These are phyloP conservation scores for Scortum barcoo DNA, from an alignment of 2,113 vertebrate genomes.

Conservation along the genomic window DNA sequence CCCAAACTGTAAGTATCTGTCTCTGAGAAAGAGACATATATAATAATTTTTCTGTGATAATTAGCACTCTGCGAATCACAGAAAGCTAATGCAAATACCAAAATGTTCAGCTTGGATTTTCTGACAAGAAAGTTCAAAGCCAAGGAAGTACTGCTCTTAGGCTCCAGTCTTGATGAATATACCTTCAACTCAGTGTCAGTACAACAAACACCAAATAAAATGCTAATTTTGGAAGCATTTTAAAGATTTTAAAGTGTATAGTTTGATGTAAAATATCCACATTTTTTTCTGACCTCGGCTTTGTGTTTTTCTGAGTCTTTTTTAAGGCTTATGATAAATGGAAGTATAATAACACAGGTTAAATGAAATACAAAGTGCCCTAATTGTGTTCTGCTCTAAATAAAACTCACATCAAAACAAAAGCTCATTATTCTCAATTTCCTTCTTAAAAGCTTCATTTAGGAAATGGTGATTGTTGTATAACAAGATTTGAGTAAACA, in stretches of 20 bases:
- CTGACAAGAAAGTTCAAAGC: constrained; percentile 38
- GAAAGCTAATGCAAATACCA: constrained; percentile 7
- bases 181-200: constrained; percentile 13
- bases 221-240: background rate
- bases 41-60: constrained; percentile 31
- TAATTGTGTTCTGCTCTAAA: background rate
- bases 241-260: constrained; percentile 1
- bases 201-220: constrained; percentile 12
- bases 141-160: constrained; percentile 5
- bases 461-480: background rate
- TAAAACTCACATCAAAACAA: background rate
- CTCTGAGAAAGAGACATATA: constrained; percentile 17
- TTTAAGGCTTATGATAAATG: constrained; percentile 6
- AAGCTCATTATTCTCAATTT: background rate
- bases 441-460: background rate
- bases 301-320: background rate
- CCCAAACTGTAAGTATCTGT: constrained; percentile 15
- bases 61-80: constrained; percentile 31
- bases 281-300: constrained; percentile 15
- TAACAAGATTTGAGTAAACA: background rate
- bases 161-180: constrained; percentile 27
- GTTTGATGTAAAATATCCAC: constrained; percentile 16
- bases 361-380: background rate
- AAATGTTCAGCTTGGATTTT: constrained; percentile 25
- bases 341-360: background rate